These are phyloP conservation scores for Seriola rivoliana DNA, from an alignment of 2,113 vertebrate genomes.

Conservation along the genomic window DNA sequence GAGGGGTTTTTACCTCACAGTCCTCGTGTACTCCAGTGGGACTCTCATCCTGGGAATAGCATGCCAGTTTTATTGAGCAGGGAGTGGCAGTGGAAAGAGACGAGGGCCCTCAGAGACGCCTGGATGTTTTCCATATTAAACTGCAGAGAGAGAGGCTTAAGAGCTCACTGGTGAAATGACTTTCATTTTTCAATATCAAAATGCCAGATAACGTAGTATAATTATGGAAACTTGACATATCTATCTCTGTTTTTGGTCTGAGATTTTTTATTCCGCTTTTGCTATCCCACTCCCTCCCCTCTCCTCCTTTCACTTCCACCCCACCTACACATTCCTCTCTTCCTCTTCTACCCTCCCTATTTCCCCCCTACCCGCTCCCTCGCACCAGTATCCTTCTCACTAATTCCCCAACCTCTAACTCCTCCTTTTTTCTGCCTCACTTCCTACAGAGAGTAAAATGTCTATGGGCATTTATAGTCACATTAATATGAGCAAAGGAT, in stretches of 20 bases:
- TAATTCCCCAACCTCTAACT: slow-evolving; percentile 66
- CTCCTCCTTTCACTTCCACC: slow-evolving; percentile 38
- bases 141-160: slow-evolving; percentile 55
- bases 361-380: slow-evolving; percentile 21
- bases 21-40: slow-evolving; percentile 71
- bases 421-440: slow-evolving; percentile 68
- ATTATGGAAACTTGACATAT: slow-evolving; percentile 63
- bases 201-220: slow-evolving; percentile 56
- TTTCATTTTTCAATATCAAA: slow-evolving; percentile 67
- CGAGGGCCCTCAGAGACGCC: slow-evolving; percentile 71
- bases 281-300: slow-evolving; percentile 16
- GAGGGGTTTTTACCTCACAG: slow-evolving; percentile 77
- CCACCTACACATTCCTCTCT: slow-evolving; percentile 57
- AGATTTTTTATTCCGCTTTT: slow-evolving; percentile 47
- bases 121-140: slow-evolving; percentile 75
- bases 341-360: slow-evolving; percentile 29
- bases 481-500: slow-evolving; percentile 86
- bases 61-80: slow-evolving; percentile 79
- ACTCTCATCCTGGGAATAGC: slow-evolving; percentile 76
- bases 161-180: slow-evolving; percentile 60
- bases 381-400: slow-evolving; percentile 50
- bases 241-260: slow-evolving; percentile 41
- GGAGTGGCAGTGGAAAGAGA: slow-evolving; percentile 74
- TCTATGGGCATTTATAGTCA: slow-evolving; percentile 83
- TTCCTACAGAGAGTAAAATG: slow-evolving; percentile 77